These are phyloP conservation scores for Euschistus heros DNA, from an alignment of 1,140 invertebrate genomes.

Conservation along the genomic window DNA sequence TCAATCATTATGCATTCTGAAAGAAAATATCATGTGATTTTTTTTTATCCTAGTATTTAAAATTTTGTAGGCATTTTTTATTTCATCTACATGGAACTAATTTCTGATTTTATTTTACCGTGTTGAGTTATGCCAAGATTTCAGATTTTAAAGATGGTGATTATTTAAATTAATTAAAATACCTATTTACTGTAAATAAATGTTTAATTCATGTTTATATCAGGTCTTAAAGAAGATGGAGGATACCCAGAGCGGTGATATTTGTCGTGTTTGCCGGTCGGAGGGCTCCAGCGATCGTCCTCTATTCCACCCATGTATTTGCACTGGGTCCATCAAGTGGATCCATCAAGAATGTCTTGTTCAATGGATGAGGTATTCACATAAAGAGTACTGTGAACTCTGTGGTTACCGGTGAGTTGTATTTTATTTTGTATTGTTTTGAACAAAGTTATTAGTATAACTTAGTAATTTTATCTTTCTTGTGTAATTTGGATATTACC, in stretches of 20 bases:
- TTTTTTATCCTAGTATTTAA: too few relatives aligned
- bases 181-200: too few relatives aligned
- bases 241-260: conserved; percentile 56
- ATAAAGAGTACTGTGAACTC: conserved; percentile 97
- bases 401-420: conserved; percentile 69
- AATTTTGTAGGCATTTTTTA: too few relatives aligned
- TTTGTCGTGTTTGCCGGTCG: conserved; percentile 94
- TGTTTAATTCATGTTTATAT: too few relatives aligned
- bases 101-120: too few relatives aligned
- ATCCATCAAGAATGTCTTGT: conserved; percentile 81
- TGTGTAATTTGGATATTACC: not conserved
- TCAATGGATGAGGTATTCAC: conserved; percentile 88
- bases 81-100: too few relatives aligned
- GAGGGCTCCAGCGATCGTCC: conserved; percentile 77
- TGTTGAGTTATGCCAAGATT: too few relatives aligned
- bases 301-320: conserved; percentile 96
- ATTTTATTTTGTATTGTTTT: not conserved
- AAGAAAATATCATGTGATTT: too few relatives aligned
- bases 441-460: too few relatives aligned
- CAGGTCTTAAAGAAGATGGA: conserved; percentile 15
- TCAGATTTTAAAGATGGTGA: too few relatives aligned
- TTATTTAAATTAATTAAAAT: too few relatives aligned
- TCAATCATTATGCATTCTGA: too few relatives aligned
- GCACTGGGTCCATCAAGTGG: conserved; percentile 97
- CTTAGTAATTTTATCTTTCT: not conserved